Conservation (phyloP, 2,797 vertebrate genomes). For the Taenioides sp. region DNA sequence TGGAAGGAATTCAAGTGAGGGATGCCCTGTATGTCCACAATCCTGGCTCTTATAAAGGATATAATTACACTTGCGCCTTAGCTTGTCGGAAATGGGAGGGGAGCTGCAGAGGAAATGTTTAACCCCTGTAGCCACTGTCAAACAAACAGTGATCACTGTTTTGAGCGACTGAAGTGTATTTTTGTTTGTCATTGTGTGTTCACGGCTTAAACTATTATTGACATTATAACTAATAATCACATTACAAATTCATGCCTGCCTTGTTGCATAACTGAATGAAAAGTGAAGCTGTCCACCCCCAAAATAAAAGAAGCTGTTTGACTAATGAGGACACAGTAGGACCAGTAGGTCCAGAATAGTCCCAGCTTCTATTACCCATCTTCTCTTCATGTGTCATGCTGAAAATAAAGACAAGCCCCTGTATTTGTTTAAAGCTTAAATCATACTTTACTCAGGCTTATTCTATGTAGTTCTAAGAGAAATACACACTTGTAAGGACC, state of each 20-base stretch:
- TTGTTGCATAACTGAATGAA: slow-evolving; percentile 73
- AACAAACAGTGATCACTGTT: slow-evolving; percentile 25
- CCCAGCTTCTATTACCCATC: slow-evolving; percentile 69
- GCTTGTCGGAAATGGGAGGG: slow-evolving; percentile 55
- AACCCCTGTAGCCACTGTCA: slow-evolving; percentile 24
- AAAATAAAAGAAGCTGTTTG: slow-evolving; percentile 63
- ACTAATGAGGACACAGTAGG: slow-evolving; percentile 74
- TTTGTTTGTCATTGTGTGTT: slow-evolving; percentile 24
- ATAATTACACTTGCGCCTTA: slow-evolving; percentile 50
- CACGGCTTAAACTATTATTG: slow-evolving; percentile 37
- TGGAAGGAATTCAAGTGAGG: slow-evolving; percentile 35
- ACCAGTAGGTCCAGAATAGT: slow-evolving; percentile 66
- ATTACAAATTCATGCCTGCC: slow-evolving; percentile 66
- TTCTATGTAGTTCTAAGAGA: no score
- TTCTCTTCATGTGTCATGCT: slow-evolving; percentile 64
- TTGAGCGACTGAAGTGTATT: slow-evolving; percentile 26
- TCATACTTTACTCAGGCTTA: no score
- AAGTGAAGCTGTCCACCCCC: slow-evolving; percentile 63
- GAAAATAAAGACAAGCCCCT: slow-evolving; percentile 59
- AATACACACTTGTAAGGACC: neutral
- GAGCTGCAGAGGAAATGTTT: slow-evolving; percentile 48
- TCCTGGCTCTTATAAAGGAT: slow-evolving; percentile 34
- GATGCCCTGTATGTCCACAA: slow-evolving; percentile 22
- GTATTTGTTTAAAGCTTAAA: no score
- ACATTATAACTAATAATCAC: slow-evolving; percentile 58